Evolutionary conservation across 2,797 vertebrate genomes (phyloP).

Genomic region (Acanthornis magna): DNA sequence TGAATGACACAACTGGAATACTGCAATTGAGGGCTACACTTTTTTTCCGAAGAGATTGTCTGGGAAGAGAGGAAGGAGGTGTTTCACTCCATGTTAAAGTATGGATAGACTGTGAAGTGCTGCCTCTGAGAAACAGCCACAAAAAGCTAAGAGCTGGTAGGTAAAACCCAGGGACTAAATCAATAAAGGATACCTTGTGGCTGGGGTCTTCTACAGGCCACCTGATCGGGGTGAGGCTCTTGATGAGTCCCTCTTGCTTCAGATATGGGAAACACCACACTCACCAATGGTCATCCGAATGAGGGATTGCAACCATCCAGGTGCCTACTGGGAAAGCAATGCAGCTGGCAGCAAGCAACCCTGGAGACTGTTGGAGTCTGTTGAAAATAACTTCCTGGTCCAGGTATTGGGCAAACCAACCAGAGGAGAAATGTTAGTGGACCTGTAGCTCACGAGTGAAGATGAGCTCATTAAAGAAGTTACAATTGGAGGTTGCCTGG

Average conservation of each 20-base stretch:
- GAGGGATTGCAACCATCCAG: neutral
- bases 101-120: neutral
- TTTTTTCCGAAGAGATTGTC: neutral
- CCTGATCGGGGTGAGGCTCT: accelerated
- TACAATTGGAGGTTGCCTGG: neutral
- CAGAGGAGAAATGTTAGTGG: neutral
- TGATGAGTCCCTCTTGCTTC: neutral
- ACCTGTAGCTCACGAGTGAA: neutral
- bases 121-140: neutral
- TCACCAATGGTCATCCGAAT: accelerated
- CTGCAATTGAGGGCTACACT: neutral
- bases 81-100: neutral
- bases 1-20: neutral
- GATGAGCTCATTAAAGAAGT: neutral
- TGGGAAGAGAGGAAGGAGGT: neutral
- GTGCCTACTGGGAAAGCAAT: neutral
- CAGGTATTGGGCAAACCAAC: neutral
- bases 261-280: neutral
- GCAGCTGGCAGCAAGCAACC: neutral
- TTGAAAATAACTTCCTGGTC: neutral
- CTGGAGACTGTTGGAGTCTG: neutral
- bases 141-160: neutral
- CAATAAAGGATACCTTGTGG: neutral
- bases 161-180: neutral
- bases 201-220: neutral